Evolutionary conservation across 2,113 vertebrate species (phyloP).

Genomic region (Colossoma macropomum): DNA sequence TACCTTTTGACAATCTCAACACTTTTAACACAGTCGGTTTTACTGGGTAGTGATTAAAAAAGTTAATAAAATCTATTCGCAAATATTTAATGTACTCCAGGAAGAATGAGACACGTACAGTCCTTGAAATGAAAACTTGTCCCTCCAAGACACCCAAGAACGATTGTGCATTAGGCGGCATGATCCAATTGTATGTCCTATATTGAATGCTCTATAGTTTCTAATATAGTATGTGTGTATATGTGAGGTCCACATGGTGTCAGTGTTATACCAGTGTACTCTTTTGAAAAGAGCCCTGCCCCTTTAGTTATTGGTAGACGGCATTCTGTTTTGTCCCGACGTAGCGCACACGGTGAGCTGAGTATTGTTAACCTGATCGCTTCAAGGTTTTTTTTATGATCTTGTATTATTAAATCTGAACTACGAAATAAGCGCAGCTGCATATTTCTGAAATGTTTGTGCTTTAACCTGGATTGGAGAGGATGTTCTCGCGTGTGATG

Average conservation of each 20-base stretch:
- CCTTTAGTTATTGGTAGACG: background rate
- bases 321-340: background rate
- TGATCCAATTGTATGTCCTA: too few species aligned
- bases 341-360: background rate
- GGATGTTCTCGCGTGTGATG: conserved; percentile 47
- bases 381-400: background rate
- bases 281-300: background rate
- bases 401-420: background rate
- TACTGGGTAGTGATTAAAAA: too few species aligned
- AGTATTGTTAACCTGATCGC: background rate
- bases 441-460: background rate
- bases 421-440: background rate
- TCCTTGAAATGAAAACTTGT: too few species aligned
- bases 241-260: background rate
- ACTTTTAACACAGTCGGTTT: too few species aligned
- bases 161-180: too few species aligned
- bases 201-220: too few species aligned
- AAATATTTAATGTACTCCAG: too few species aligned
- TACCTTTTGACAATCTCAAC: too few species aligned
- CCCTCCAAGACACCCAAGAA: too few species aligned
- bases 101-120: too few species aligned
- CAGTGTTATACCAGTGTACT: background rate
- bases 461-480: background rate
- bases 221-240: background rate
- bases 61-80: too few species aligned